phyloP scores from a whole-genome alignment of 1,140 invertebrate species.

The Microplitis mediator region DNA sequence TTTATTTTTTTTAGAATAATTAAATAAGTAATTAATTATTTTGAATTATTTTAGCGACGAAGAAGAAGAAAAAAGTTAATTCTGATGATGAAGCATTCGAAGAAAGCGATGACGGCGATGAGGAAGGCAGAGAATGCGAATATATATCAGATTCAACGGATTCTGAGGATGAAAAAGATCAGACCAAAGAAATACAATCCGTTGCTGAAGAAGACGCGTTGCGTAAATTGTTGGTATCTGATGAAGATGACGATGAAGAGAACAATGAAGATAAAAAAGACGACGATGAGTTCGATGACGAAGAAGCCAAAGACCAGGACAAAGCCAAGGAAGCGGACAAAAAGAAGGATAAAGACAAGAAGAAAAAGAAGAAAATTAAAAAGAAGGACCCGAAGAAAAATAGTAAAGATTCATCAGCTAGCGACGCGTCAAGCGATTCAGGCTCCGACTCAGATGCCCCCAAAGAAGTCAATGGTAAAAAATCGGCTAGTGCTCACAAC shows the following conservation, averaged over 20 bases:
- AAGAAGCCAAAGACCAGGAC: constrained; percentile 64
- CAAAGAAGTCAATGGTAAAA: constrained; percentile 54
- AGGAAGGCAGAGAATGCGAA: constrained; percentile 88
- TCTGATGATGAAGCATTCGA: constrained; percentile 89
- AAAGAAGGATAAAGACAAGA: constrained; percentile 48
- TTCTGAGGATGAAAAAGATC: constrained; percentile 77
- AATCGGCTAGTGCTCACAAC: constrained; percentile 57
- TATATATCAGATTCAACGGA: constrained; percentile 87
- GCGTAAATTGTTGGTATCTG: constrained; percentile 84
- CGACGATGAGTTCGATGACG: constrained; percentile 66
- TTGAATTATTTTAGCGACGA: constrained; percentile 42
- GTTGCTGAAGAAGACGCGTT: constrained; percentile 91
- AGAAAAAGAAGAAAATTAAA: constrained; percentile 44
- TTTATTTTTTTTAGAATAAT: constrained; percentile 8
- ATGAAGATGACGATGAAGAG: constrained; percentile 87
- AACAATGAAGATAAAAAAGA: constrained; percentile 67
- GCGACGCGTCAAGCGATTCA: constrained; percentile 77
- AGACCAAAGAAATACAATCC: constrained; percentile 75
- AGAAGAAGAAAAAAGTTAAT: constrained; percentile 77
- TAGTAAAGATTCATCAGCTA: constrained; percentile 66
- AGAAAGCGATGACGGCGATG: constrained; percentile 96
- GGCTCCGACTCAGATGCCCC: constrained; percentile 72
- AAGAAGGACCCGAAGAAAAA: constrained; percentile 33
- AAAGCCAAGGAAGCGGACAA: constrained; percentile 59
- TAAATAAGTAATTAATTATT: constrained; percentile 28